Evolutionary conservation across 2,888 invertebrate species (phyloP), one percentile per base, ranked within the genome.

Genomic region (Ophion costatus): DNA sequence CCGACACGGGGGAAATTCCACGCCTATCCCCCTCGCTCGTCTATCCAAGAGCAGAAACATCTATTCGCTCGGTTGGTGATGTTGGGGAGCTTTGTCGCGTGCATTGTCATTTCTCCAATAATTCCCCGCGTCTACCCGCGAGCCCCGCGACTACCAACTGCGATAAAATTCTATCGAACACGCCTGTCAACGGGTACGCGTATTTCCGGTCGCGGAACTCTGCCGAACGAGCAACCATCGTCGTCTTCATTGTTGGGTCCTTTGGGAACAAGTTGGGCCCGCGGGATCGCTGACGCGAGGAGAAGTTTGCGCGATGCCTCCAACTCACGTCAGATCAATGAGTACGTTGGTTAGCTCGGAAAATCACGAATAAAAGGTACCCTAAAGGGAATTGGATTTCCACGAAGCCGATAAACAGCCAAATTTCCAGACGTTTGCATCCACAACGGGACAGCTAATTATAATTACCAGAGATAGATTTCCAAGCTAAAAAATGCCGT

Each of bases 61-160:
- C 73, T 81, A 73, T 84, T 80, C 66, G 73, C n/a, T 42, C 38
- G 74, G 45, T 71, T 78, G 67, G 67, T 45, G 64, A 83, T 59
- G 69, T 45, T 76, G 33, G n/a, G 33, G n/a, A 7, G 61, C 70
- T 61, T 66, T 76, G 83, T 82, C 80, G 29, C 38, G 33, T 24
- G 42, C 74, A 70, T 80, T 85, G 83, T 74, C 83, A 80, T 80
- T 83, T 80, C 83, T 80, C 81, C 84, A 81, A 84, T 84, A 84
- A 84, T 74, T 56, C 29, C 38, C 75, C 69, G 51, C 38, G 42
- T 73, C 57, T 57, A 33, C 24, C 20, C 11, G 22, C 69, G 22
- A 42, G 64, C 70, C 42, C 56, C 57, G 45, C 69, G 63, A 56
- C 56, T 71, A 61, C 59, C 73, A 64, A 57, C 71, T 24, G 33